These are phyloP conservation scores for Cryptoblepharus egeriae DNA, from an alignment of 2,797 vertebrate genomes.

Conservation along the genomic window DNA sequence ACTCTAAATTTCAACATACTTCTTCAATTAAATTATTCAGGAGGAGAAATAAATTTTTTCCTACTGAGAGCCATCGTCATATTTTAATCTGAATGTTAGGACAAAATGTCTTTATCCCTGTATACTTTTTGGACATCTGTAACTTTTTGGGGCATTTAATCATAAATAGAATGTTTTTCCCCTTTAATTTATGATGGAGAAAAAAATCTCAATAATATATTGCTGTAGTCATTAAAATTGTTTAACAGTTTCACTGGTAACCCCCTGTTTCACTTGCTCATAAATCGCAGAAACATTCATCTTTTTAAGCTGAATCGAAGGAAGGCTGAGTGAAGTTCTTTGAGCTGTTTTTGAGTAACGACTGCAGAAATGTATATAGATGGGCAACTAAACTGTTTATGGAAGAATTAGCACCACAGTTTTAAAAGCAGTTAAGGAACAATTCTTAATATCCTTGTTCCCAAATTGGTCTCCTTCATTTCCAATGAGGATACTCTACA, in stretches of 20 bases:
- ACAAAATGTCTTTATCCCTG: slow-evolving; percentile 41
- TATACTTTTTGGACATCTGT: slow-evolving; percentile 51
- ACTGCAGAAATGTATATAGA: slow-evolving; percentile 37
- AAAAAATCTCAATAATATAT: slow-evolving; percentile 48
- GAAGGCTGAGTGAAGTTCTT: slow-evolving; percentile 67
- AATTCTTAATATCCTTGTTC: slow-evolving; percentile 3
- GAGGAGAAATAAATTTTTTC: slow-evolving; percentile 35
- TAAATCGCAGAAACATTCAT: slow-evolving; percentile 63
- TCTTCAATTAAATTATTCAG: slow-evolving; percentile 26
- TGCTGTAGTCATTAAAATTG: slow-evolving; percentile 67
- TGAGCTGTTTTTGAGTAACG: slow-evolving; percentile 60
- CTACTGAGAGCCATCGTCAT: slow-evolving; percentile 18
- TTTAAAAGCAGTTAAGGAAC: slow-evolving; percentile 5
- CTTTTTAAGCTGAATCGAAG: slow-evolving; percentile 65
- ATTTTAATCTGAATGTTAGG: slow-evolving; percentile 34
- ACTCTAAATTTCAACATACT: slow-evolving; percentile 7
- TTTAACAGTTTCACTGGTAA: slow-evolving; percentile 65
- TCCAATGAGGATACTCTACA: neutral
- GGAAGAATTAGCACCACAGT: slow-evolving; percentile 6
- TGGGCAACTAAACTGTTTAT: slow-evolving; percentile 6
- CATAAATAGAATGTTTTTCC: slow-evolving; percentile 56
- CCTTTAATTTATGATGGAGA: slow-evolving; percentile 60
- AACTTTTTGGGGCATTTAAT: slow-evolving; percentile 41
- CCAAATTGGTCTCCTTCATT: neutral
- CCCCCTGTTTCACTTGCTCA: slow-evolving; percentile 50